Conservation (phyloP, 2,888 invertebrate genomes). For the Drosophila subsilvestris region DNA sequence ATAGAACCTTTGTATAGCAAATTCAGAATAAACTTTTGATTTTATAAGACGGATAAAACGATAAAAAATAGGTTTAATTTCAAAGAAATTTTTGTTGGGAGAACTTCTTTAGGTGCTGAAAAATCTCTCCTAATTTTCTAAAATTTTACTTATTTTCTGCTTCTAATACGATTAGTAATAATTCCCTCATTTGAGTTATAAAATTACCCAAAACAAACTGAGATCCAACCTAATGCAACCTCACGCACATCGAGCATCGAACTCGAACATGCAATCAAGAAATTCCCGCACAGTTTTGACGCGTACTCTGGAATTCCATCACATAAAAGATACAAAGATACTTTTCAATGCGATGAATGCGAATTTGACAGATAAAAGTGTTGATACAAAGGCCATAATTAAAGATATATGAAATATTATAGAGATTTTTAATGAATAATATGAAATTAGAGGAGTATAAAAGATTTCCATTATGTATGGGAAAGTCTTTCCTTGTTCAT, state of each 20-base stretch:
- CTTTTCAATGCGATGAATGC: conserved; percentile 12
- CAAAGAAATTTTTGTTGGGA: too few species aligned
- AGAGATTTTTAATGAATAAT: neutral
- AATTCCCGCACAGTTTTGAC: conserved; percentile 13
- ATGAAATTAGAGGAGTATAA: neutral
- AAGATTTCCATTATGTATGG: neutral
- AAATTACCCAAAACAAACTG: conserved; percentile 52
- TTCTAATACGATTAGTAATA: neutral
- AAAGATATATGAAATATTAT: neutral
- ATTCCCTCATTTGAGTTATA: conserved; percentile 4
- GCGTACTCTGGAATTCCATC: conserved; percentile 34
- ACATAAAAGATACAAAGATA: conserved; percentile 40
- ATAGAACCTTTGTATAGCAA: too few species aligned
- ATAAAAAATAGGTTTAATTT: too few species aligned
- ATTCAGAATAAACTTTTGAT: too few species aligned
- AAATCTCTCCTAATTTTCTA: too few species aligned
- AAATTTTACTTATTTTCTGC: neutral
- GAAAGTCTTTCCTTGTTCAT: conserved; percentile 29
- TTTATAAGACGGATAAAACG: too few species aligned
- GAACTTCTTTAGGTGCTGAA: too few species aligned
- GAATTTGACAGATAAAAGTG: neutral
- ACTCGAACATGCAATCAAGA: conserved; percentile 1
- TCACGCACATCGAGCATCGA: conserved; percentile 11
- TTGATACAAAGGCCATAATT: neutral
- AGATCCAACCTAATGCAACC: conserved; percentile 17